Evolutionary conservation across 2,888 invertebrate genomes (phyloP), one percentile per base, ranked within the genome.

Genomic region (Meghimatium bilineatum): DNA sequence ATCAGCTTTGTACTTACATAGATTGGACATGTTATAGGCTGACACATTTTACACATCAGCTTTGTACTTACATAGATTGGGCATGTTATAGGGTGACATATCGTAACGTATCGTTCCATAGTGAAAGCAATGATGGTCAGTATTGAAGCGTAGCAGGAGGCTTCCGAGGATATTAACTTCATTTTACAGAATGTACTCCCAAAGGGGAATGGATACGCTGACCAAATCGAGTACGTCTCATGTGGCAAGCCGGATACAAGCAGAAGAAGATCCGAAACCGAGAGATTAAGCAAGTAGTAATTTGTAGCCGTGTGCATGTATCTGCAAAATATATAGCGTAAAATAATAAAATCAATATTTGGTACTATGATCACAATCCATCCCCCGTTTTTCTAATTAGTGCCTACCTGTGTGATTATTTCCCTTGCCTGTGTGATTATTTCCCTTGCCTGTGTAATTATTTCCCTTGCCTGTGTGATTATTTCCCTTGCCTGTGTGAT

Each of bases 91-190:
- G 97, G 97, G 91, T 96, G 96, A 91, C 97, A 97, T 89, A 97
- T 97, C 83, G 97, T 97, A 60, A 97, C 96, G 92, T 97, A 98
- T 86, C 97, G 95, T 92, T 97, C 97, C 66, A 96, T 95, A 0
- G 97, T 97, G 93, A 97, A 97, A 2, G 97, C 97, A 0, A 97
- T 97, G 90, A 97, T 97, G 23, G 94, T 95, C 60, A 95, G 89
- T 2, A 97, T 97, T 0, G 97, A 97, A 10, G 92, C 92, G 89
- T 95, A 95, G 1, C 95, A 94, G 34, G 95, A 95, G 29, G 96
- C 96, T 93, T 97, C 97, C 0, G 97, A 96, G 0, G 96, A 96
- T 76, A 97, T 95, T 14, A 96, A 96, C 63, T 97, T 95, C 23
- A 96, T 93, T 23, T 96, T 95, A 93, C 97, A 97, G 88, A 96